Conservation (phyloP, 2,888 invertebrate species). For the Tetranychus truncatus region DNA sequence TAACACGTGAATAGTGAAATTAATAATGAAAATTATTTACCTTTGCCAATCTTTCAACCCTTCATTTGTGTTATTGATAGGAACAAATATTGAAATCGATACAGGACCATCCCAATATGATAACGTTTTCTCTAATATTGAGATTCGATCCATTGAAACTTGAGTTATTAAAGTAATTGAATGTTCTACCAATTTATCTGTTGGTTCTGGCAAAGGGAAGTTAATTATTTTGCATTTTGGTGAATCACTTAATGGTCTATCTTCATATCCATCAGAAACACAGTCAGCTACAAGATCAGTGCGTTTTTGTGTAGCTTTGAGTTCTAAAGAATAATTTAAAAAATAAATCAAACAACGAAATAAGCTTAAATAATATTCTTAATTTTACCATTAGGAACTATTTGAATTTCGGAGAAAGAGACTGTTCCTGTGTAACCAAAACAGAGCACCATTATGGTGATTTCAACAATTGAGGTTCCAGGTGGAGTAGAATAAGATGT, state of each 20-base stretch:
- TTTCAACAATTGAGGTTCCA: constrained; percentile 19
- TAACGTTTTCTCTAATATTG: constrained; percentile 26
- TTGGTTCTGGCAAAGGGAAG: background rate
- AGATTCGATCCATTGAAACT: constrained; percentile 28
- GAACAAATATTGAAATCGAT: constrained; percentile 26
- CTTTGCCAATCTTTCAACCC: constrained; percentile 26
- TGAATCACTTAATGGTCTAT: background rate
- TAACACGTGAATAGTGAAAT: background rate
- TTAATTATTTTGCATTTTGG: background rate
- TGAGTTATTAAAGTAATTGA: constrained; percentile 25
- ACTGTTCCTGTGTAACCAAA: constrained; percentile 27
- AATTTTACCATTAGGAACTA: constrained; percentile 18
- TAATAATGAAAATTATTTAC: constrained; percentile 14
- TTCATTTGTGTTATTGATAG: constrained; percentile 23
- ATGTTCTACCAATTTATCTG: background rate
- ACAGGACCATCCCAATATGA: constrained; percentile 26
- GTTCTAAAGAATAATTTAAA: background rate
- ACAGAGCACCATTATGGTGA: constrained; percentile 27
- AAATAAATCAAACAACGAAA: background rate
- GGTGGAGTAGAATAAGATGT: constrained; percentile 14
- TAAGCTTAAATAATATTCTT: background rate
- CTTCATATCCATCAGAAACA: background rate
- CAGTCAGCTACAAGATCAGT: constrained; percentile 1
- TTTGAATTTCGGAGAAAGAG: constrained; percentile 25
- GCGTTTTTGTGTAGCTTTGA: background rate